Evolutionary conservation across 2,797 vertebrate genomes (phyloP).

Genomic region (Apogon talboti): DNA sequence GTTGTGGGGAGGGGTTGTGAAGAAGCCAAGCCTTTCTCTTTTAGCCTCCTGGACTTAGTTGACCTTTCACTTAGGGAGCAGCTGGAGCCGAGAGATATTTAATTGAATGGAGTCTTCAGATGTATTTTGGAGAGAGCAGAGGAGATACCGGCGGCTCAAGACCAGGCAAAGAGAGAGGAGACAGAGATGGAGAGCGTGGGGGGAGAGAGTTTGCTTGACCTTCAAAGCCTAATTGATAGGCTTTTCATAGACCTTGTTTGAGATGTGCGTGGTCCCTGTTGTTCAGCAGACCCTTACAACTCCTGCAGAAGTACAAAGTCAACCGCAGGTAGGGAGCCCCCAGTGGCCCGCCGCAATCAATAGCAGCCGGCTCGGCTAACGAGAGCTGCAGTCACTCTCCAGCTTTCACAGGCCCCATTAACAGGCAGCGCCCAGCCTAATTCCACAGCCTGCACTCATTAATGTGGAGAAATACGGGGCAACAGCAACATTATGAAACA

Average conservation of each 20-base stretch:
- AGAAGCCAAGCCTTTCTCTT: conserved; percentile 85
- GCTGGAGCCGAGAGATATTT: conserved; percentile 94
- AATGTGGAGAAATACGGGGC: conserved; percentile 66
- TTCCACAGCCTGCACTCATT: conserved; percentile 79
- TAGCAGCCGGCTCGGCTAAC: conserved; percentile 77
- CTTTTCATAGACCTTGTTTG: conserved; percentile 86
- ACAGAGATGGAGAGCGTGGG: conserved; percentile 43
- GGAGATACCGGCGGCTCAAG: conserved; percentile 75
- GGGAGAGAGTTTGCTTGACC: conserved; percentile 85
- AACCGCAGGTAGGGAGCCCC: conserved; percentile 85
- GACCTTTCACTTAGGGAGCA: conserved; percentile 98
- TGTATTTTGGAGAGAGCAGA: conserved; percentile 87
- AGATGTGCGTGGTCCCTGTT: conserved; percentile 82
- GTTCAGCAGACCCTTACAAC: conserved; percentile 86
- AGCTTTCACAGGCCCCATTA: conserved; percentile 67
- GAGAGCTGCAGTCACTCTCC: conserved; percentile 77
- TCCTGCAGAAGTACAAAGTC: conserved; percentile 85
- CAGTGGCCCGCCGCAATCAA: conserved; percentile 78
- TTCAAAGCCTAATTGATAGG: conserved; percentile 93
- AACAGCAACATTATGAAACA: conserved; percentile 52
- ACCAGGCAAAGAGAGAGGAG: conserved; percentile 73
- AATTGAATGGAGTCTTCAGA: conserved; percentile 96
- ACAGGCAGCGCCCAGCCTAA: conserved; percentile 67
- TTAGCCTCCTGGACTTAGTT: conserved; percentile 90
- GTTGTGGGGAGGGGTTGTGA: conserved; percentile 76